phyloP scores from a whole-genome alignment of 2,797 vertebrate species.

The Microctenopoma lineatum region DNA sequence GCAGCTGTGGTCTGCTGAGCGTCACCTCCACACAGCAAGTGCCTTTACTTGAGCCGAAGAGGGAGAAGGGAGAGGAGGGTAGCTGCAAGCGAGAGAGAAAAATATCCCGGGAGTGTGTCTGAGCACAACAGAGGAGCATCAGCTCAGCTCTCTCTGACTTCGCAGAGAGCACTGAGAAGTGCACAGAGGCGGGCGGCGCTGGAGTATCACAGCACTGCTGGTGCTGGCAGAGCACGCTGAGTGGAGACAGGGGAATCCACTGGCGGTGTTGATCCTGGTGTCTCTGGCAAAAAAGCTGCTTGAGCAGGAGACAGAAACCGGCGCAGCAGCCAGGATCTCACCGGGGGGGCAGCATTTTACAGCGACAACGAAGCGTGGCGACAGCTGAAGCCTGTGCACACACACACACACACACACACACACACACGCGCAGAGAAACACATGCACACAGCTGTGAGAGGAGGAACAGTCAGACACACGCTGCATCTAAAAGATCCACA shows the following conservation, averaged over 20 bases:
- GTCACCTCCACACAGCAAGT: conserved; percentile 80
- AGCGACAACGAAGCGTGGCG: conserved; percentile 57
- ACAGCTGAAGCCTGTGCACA: conserved; percentile 60
- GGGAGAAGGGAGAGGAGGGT: conserved; percentile 65
- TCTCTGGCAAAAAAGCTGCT: conserved; percentile 57
- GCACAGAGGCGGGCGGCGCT: conserved; percentile 40
- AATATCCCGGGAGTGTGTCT: conserved; percentile 52
- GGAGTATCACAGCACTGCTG: conserved; percentile 48
- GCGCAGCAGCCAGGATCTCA: conserved; percentile 52
- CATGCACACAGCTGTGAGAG: conserved; percentile 38
- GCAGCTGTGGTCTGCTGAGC: conserved; percentile 81
- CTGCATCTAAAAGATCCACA: conserved; percentile 54
- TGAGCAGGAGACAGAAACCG: conserved; percentile 52
- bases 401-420: conserved; percentile 23
- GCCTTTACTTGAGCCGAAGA: conserved; percentile 79
- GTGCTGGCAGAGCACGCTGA: conserved; percentile 57
- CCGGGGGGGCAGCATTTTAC: conserved; percentile 64
- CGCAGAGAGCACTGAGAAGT: conserved; percentile 43
- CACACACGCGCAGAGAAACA: conserved; percentile 16
- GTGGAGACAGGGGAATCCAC: conserved; percentile 55
- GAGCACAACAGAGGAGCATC: conserved; percentile 47
- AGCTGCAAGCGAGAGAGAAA: conserved; percentile 35
- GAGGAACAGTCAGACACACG: conserved; percentile 36
- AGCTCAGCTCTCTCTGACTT: conserved; percentile 50
- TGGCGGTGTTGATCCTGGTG: conserved; percentile 61